Evolutionary conservation across 2,888 invertebrate genomes (phyloP).

Genomic region (Drosophila nigricruria): DNA sequence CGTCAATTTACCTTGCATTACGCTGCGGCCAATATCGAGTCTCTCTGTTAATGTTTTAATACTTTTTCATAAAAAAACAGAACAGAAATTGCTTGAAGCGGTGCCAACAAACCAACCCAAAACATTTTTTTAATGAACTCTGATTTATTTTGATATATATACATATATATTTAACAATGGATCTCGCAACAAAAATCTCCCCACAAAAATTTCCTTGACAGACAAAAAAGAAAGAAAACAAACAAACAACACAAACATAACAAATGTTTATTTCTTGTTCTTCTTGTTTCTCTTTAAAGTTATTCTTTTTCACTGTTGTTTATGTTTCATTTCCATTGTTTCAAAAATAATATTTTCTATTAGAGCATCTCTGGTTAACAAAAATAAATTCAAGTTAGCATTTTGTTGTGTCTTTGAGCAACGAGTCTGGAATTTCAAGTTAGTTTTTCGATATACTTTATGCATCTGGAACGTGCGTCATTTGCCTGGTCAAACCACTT

Average conservation of each 20-base stretch:
- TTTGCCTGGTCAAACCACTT: constrained; percentile 50
- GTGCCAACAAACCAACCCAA: constrained; percentile 32
- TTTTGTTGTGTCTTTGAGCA: not conserved
- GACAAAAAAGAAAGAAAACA: not conserved
- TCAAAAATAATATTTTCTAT: not conserved
- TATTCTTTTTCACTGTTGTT: constrained; percentile 5
- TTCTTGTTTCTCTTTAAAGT: constrained; percentile 3
- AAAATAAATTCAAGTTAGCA: not conserved
- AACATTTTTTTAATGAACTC: constrained; percentile 5
- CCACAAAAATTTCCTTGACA: constrained; percentile 23
- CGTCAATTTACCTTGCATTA: constrained; percentile 49
- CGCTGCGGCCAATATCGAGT: constrained; percentile 19
- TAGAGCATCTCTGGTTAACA: not conserved
- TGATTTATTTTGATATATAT: not conserved
- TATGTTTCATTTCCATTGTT: constrained; percentile 8
- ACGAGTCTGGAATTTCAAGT: constrained; percentile 14
- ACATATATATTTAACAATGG: constrained; percentile 8
- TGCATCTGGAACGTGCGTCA: constrained; percentile 41
- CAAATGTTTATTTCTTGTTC: constrained; percentile 15
- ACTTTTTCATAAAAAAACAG: constrained; percentile 9
- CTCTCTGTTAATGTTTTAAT: constrained; percentile 29
- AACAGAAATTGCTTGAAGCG: constrained; percentile 47
- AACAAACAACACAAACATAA: constrained; percentile 35
- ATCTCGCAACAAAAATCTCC: constrained; percentile 1
- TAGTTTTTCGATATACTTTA: constrained; percentile 20